Percentiles rank a stretch among this genome's conserved stretches.
Conservation (phyloP, 2,113 vertebrate species). For the Monarcha castaneiventris region DNA sequence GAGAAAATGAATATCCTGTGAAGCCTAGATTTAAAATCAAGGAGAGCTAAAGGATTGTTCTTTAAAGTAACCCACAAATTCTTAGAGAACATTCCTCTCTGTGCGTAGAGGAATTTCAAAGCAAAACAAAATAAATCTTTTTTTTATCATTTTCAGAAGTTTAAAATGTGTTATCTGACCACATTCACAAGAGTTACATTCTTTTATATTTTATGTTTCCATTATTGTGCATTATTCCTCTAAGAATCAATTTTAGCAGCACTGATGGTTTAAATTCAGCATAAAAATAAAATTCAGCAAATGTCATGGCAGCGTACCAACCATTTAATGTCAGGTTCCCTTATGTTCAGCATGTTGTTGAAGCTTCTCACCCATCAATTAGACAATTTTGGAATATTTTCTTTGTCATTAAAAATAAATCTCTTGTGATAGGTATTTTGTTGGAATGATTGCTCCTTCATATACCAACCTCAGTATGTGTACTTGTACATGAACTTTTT, state of each 20-base stretch:
- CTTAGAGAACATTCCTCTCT: constrained; percentile 3
- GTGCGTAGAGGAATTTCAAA: neutral
- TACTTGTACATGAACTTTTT: neutral
- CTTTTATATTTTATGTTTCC: constrained; percentile 30
- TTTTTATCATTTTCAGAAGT: constrained; percentile 26
- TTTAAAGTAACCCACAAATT: constrained; percentile 11
- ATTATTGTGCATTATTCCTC: constrained; percentile 9
- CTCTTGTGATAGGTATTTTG: constrained; percentile 7
- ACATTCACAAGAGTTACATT: neutral
- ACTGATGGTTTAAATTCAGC: constrained; percentile 56
- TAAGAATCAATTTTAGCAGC: constrained; percentile 60
- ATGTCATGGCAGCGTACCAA: constrained; percentile 69
- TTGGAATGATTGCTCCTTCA: neutral
- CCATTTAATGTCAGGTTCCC: constrained; percentile 73
- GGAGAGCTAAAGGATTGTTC: neutral
- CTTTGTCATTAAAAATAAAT: constrained; percentile 54
- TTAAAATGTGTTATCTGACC: neutral
- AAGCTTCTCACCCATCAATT: constrained; percentile 54
- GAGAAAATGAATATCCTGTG: neutral
- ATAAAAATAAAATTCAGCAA: constrained; percentile 71
- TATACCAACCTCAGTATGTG: neutral
- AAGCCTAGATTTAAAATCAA: neutral
- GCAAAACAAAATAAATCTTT: constrained; percentile 28
- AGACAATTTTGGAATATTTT: constrained; percentile 56
- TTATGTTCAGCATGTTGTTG: constrained; percentile 62